These are phyloP conservation scores for Mellivora capensis DNA, from an alignment of 2,113 vertebrate genomes.

Conservation along the genomic window DNA sequence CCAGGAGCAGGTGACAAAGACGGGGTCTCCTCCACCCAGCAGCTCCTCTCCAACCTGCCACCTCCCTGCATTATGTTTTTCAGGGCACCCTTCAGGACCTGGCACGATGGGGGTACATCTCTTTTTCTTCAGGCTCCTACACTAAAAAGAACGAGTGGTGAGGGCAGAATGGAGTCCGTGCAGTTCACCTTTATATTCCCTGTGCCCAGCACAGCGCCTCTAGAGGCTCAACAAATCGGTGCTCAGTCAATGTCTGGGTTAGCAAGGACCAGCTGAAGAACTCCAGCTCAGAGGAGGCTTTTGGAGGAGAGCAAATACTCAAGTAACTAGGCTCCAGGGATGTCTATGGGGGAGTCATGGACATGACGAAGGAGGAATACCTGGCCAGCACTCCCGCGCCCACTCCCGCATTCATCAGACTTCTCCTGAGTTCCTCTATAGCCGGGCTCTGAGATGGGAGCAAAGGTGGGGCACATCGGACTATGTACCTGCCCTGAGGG, in stretches of 20 bases:
- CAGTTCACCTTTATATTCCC: not conserved
- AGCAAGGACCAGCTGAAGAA: not conserved
- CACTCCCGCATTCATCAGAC: not conserved
- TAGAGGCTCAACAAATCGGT: not conserved
- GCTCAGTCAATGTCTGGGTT: not conserved
- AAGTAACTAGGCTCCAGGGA: not conserved
- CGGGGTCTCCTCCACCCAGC: not conserved
- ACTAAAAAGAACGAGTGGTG: accelerated
- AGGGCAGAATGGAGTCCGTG: not conserved
- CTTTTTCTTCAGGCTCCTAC: not conserved
- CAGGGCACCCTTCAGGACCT: not conserved
- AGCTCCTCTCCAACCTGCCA: not conserved
- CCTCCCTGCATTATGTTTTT: not conserved
- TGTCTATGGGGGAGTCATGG: not conserved
- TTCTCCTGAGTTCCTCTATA: not conserved
- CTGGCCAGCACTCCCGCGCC: not conserved
- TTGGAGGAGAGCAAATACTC: not conserved
- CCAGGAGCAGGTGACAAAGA: not conserved
- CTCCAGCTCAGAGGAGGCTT: not conserved
- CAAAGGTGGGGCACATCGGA: not conserved
- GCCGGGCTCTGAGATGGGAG: not conserved
- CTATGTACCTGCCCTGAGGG: no score
- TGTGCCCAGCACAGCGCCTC: not conserved
- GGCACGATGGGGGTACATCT: no score
- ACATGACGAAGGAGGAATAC: no score